Evolutionary conservation across 2,113 vertebrate species (phyloP), one percentile per base, ranked within the genome.

Genomic region (Podiceps cristatus): DNA sequence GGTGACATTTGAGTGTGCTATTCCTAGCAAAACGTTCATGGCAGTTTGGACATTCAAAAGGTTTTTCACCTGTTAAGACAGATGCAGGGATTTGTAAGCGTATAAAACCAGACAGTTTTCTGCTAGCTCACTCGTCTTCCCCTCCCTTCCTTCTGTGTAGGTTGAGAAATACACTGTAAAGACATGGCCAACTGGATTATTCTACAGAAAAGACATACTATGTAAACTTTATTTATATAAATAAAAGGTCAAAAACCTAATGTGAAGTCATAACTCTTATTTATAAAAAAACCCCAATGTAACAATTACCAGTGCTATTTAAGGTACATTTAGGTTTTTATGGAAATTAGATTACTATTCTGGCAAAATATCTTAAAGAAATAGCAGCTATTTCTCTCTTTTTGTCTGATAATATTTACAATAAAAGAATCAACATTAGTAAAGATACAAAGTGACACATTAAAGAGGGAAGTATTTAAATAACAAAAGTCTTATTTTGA

Each of bases 11-110:
- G 37, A 99, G 98, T 0, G 99, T 99, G 96, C 99, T 99, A 96
- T 99, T 99, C 95, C 99, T 98, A 75, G 99, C 99, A 98, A 99
- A 99, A 77, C 98, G 98, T 94, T 99, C 99, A 52, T 99, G 99
- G 96, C 99, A 99, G 96, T 99, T 99, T 91, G 99, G 99, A 98
- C 99, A 99, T 97, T 99, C 99, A 80, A 99, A 99, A 5, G 99
- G 99, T 94, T 99, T 99, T 98, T 99, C 99, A 97, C 99, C 99
- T 99, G 95, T 93, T 93, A 84, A 90, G 75, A 96, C 22, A 97
- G 89, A 96, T 45, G 92, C 3, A 93, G 60, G 44, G 78, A 91
- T 68, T 64, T 44, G 14, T 78, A 87, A 88, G 71, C 44, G 35
- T 75, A 42, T 47, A 95, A 95, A 94, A 88, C 35, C 47, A 55